Evolutionary conservation across 2,113 vertebrate species (phyloP).

Genomic region (Podarcis cretensis): DNA sequence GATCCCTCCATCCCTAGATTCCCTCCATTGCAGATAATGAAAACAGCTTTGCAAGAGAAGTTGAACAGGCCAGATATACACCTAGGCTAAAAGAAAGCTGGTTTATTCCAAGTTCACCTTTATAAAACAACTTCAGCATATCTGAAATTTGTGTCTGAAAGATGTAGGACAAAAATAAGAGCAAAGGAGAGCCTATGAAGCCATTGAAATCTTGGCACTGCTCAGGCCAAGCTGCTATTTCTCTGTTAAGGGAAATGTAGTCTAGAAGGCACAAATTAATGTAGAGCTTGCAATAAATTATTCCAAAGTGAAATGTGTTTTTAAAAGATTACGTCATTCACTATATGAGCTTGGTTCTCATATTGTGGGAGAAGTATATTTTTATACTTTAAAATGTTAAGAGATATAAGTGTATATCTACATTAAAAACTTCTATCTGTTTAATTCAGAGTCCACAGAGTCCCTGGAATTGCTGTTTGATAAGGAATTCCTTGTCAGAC

Average conservation of each 20-base stretch:
- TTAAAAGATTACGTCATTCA: not conserved
- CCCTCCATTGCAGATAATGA: not conserved
- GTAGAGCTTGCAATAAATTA: not conserved
- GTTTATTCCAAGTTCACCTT: not conserved
- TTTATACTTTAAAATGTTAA: not conserved
- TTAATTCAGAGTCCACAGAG: not conserved
- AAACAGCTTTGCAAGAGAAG: not conserved
- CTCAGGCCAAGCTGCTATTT: not conserved
- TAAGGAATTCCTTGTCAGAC: no score
- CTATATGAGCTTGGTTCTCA: not conserved
- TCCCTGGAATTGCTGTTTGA: not conserved
- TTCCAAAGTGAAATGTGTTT: not conserved
- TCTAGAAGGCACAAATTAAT: not conserved
- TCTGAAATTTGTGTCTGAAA: not conserved
- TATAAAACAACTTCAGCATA: not conserved
- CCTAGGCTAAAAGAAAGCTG: not conserved
- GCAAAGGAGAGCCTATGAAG: not conserved
- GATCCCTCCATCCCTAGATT: not conserved
- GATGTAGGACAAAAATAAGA: not conserved
- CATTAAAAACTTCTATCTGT: not conserved
- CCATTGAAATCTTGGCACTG: not conserved
- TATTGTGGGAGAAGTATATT: not conserved
- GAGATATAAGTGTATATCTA: not conserved
- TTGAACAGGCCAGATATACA: not conserved
- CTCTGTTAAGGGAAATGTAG: not conserved